These are phyloP conservation scores for Porites evermanni DNA, from an alignment of 92 coral and sea anemone species.

Conservation along the genomic window DNA sequence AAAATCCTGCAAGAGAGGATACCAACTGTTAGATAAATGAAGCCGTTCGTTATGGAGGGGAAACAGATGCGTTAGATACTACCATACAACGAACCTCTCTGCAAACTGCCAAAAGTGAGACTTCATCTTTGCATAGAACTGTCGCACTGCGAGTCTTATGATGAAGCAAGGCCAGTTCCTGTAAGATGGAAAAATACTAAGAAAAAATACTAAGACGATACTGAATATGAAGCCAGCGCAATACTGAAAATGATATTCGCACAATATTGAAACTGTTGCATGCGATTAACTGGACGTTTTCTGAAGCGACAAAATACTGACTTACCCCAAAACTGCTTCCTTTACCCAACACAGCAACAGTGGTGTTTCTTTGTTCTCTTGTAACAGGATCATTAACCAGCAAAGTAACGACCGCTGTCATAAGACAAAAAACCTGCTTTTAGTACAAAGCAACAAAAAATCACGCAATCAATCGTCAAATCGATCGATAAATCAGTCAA, in stretches of 20 bases:
- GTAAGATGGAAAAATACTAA: not conserved
- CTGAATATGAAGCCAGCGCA: not conserved
- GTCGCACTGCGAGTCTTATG: constrained; percentile 92
- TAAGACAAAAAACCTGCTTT: not conserved
- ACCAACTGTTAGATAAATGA: not conserved
- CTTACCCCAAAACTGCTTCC: constrained; percentile 96
- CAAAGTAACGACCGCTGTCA: constrained; percentile 76
- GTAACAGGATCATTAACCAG: constrained; percentile 56
- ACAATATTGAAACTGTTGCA: not conserved
- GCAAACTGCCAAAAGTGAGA: constrained; percentile 88
- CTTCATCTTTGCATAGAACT: constrained; percentile 89
- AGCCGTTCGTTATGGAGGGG: not conserved
- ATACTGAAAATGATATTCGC: too few relatives aligned
- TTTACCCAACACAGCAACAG: constrained; percentile 85
- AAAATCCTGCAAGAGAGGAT: constrained; percentile 71
- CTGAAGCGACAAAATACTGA: not conserved
- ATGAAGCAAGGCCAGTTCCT: constrained; percentile 92
- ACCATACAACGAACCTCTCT: constrained; percentile 73
- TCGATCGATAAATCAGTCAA: not conserved
- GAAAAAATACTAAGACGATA: too few relatives aligned
- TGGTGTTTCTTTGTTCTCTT: constrained; percentile 80
- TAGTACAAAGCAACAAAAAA: not conserved
- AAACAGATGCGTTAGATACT: not conserved
- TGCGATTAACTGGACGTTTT: not conserved
- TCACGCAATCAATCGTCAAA: not conserved